Base-by-base conservation (phyloP, 2,113 vertebrate species). In the Hippocampus comes region DNA sequence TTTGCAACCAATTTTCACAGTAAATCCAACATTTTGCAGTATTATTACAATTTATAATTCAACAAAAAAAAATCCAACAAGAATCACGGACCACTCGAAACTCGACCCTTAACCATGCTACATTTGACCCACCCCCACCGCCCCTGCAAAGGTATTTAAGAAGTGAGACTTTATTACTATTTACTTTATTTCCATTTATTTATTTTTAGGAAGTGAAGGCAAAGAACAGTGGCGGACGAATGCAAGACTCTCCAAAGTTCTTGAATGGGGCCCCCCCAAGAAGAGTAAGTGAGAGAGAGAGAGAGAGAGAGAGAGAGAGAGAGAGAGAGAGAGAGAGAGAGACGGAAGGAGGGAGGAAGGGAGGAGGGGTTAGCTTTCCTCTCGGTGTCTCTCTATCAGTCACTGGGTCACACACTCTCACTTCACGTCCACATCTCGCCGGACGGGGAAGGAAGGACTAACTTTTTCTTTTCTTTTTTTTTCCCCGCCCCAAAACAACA, bases 351-450 rank as follows among this genome's bases (percentile, higher is more conserved):
- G 67, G 49, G 71, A 55, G 69, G 63, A 75, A 72, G 77, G 68
- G 78, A 79, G 85, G 83, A 87, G 85, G 87, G 85, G 82, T 90
- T 88, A 89, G 71, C 78, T 78, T 68, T 72, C 73, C 61, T 78
- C 27, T 61, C 27, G 14, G 70, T 76, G 80, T 72, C 76, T 85
- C 78, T 80, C 70, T 73, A 66, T 75, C 80, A 78, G 73, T 27
- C 80, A 66, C 83, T 81, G 79, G 63, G 63, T 74, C 85, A 82
- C 70, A 69, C 83, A 94, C 94, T 93, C 93, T 81, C 92, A 93
- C 93, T 86, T 93, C 92, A 93, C 94, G 94, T 94, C 93, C 91
- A 92, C 93, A 89, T 89, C 87, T 93, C 93, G 93, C 93, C 92
- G 93, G 95, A 94, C 94, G 92, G 94, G 94, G 94, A 61, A 61